Conservation (phyloP, 2,113 vertebrate genomes). For the Collichthys lucidus region DNA sequence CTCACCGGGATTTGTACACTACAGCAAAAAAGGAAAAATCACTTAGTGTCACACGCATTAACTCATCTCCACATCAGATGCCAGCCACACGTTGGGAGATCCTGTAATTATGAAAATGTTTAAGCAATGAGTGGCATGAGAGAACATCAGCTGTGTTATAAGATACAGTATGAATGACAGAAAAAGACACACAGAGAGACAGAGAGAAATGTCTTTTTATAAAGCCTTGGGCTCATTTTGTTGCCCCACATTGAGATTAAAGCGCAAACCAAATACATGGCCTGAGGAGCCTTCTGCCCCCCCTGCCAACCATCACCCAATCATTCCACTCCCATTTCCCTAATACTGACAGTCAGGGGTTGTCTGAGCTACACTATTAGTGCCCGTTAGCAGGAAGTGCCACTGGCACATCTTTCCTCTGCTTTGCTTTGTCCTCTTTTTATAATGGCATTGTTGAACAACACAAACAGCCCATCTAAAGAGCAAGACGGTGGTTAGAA, state of each 20-base stretch:
- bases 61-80: slow-evolving; percentile 58
- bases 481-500: slow-evolving; percentile 12
- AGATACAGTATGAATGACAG: slow-evolving; percentile 52
- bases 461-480: not conserved
- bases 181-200: slow-evolving; percentile 28
- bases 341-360: slow-evolving; percentile 57
- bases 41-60: slow-evolving; percentile 58
- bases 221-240: slow-evolving; percentile 47
- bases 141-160: slow-evolving; percentile 40
- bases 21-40: slow-evolving; percentile 38
- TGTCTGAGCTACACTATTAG: slow-evolving; percentile 32
- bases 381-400: slow-evolving; percentile 39
- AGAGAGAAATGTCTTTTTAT: slow-evolving; percentile 35
- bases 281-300: slow-evolving; percentile 28
- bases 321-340: slow-evolving; percentile 47
- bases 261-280: slow-evolving; percentile 54
- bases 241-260: slow-evolving; percentile 62
- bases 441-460: slow-evolving; percentile 23
- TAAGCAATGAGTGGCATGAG: slow-evolving; percentile 56
- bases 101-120: slow-evolving; percentile 62
- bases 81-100: slow-evolving; percentile 48
- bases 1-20: slow-evolving; percentile 32
- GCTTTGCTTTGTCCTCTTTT: slow-evolving; percentile 36
- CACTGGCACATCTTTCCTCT: slow-evolving; percentile 28
- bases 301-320: slow-evolving; percentile 28